These are phyloP conservation scores for Pedicia rivosa DNA, from an alignment of 2,888 invertebrate species.

Conservation along the genomic window DNA sequence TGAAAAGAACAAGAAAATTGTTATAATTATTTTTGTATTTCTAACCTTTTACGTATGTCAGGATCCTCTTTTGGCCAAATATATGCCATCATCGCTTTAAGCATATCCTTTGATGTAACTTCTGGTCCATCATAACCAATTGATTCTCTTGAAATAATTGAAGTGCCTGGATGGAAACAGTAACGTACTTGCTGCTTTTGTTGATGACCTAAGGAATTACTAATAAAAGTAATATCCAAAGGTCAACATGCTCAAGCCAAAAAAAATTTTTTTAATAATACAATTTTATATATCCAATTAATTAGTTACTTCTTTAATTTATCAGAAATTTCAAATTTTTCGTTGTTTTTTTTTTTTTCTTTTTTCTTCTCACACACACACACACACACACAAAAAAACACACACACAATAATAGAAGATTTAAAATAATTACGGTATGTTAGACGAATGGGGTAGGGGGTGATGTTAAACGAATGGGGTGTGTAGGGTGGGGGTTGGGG, in stretches of 20 bases:
- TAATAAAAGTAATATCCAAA: conserved; percentile 26
- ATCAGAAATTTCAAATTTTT: too few relatives aligned
- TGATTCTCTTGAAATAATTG: conserved; percentile 34
- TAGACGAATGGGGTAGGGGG: too few relatives aligned
- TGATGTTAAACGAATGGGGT: too few relatives aligned
- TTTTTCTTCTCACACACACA: too few relatives aligned
- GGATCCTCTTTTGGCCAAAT: conserved; percentile 81
- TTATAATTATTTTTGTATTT: conserved; percentile 3
- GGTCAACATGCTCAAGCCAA: conserved; percentile 1
- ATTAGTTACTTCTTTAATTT: background rate
- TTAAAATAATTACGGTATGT: too few relatives aligned
- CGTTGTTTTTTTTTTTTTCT: too few relatives aligned
- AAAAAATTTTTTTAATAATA: background rate
- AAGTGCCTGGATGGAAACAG: conserved; percentile 86
- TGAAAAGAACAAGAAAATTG: conserved; percentile 1
- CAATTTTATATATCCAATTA: background rate
- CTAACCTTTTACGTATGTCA: conserved; percentile 23
- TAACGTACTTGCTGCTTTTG: conserved; percentile 35
- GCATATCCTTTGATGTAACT: conserved; percentile 61
- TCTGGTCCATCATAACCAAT: conserved; percentile 40
- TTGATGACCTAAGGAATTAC: conserved; percentile 28
- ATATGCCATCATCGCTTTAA: conserved; percentile 75
- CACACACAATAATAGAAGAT: too few relatives aligned
- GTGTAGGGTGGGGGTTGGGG: too few relatives aligned
- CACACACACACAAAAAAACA: too few relatives aligned